Evolutionary conservation across 2,797 vertebrate species (phyloP).

Genomic region (Numenius phaeopus): DNA sequence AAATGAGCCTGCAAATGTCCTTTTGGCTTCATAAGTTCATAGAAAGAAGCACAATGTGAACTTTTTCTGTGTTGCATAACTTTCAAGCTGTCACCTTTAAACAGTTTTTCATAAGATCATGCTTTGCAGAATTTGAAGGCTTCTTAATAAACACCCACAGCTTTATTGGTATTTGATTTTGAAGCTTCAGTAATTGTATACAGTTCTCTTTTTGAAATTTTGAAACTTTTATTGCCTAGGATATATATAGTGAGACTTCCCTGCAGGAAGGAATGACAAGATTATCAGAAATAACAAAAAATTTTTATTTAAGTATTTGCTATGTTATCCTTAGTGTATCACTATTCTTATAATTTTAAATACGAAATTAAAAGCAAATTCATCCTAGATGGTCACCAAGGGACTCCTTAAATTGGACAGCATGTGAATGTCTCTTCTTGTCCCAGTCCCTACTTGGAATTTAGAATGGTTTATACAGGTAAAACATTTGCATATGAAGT

Average conservation of each 20-base stretch:
- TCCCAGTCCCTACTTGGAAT: not conserved
- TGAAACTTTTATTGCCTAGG: not conserved
- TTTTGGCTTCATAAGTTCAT: not conserved
- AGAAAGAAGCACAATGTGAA: not conserved
- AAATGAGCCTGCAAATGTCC: not conserved
- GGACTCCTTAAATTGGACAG: not conserved
- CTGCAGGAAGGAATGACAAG: not conserved
- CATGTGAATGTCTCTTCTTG: not conserved
- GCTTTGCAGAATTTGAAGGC: not conserved
- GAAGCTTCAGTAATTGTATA: not conserved
- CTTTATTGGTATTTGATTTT: not conserved
- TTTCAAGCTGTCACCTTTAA: not conserved
- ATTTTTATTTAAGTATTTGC: not conserved
- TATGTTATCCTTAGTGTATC: not conserved
- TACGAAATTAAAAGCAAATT: not conserved
- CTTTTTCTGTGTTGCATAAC: not conserved
- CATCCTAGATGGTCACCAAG: not conserved
- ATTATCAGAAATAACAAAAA: not conserved
- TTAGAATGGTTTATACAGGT: not conserved
- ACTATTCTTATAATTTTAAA: not conserved
- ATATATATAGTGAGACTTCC: not conserved
- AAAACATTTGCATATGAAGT: not conserved
- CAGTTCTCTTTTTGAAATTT: not conserved
- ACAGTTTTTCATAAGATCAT: not conserved
- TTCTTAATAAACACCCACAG: not conserved